phyloP scores from a whole-genome alignment of 1,140 invertebrate species.

The Coptotermes formosanus region DNA sequence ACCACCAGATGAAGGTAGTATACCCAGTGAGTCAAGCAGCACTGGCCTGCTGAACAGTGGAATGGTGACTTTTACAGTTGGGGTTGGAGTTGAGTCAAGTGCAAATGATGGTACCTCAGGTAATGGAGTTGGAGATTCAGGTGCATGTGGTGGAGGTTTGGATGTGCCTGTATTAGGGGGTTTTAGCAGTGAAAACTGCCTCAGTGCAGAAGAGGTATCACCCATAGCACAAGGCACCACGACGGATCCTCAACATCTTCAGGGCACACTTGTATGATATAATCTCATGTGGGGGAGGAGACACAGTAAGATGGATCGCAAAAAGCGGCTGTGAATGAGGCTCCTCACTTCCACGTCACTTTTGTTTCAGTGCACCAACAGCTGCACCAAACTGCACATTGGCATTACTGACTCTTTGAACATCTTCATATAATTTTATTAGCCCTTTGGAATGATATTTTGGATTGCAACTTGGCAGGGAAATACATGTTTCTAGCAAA shows the following conservation, averaged over 20 bases:
- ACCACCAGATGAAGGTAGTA: slow-evolving; percentile 70
- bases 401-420: not conserved
- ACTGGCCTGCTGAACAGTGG: slow-evolving; percentile 47
- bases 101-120: slow-evolving; percentile 22
- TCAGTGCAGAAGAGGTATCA: slow-evolving; percentile 39
- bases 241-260: slow-evolving; percentile 72
- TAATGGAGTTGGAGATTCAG: not conserved
- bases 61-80: not conserved
- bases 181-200: not conserved
- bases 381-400: not conserved
- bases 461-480: not conserved
- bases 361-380: not conserved
- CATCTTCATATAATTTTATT: not conserved
- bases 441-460: not conserved
- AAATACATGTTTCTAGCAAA: not conserved
- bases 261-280: slow-evolving; percentile 90
- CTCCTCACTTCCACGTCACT: slow-evolving; percentile 24
- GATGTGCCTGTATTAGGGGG: not conserved
- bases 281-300: slow-evolving; percentile 85
- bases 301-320: slow-evolving; percentile 63
- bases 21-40: slow-evolving; percentile 52
- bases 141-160: not conserved
- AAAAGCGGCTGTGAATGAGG: slow-evolving; percentile 62
- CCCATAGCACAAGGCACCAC: slow-evolving; percentile 44
- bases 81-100: slow-evolving; percentile 19